These are phyloP conservation scores for Endomychus coccineus DNA, from an alignment of 2,888 invertebrate species.

Conservation along the genomic window DNA sequence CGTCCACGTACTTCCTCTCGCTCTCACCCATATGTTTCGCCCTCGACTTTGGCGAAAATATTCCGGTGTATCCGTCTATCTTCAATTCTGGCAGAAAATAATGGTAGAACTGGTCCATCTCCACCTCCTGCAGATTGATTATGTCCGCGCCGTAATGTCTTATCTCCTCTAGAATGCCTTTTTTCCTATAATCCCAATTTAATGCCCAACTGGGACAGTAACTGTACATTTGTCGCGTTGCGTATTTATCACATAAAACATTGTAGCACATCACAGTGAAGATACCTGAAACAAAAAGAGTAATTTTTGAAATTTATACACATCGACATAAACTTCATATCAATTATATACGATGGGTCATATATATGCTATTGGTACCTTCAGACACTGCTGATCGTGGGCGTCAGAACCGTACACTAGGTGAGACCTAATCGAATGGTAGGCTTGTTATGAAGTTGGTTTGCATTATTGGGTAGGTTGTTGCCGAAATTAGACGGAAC, in stretches of 20 bases:
- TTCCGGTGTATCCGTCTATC: conserved; percentile 85
- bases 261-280: conserved; percentile 99
- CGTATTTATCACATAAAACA: conserved; percentile 98
- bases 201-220: conserved; percentile 99
- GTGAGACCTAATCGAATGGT: too few species aligned
- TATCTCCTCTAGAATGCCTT: conserved; percentile 94
- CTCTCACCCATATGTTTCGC: conserved; percentile 97
- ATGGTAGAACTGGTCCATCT: conserved; percentile 97
- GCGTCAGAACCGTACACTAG: too few species aligned
- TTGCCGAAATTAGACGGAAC: too few species aligned
- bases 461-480: too few species aligned
- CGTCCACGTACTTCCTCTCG: conserved; percentile 96
- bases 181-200: conserved; percentile 97
- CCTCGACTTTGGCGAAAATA: conserved; percentile 95
- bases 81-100: conserved; percentile 94
- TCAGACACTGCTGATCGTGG: too few species aligned
- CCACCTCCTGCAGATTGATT: conserved; percentile 94
- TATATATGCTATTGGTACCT: too few species aligned
- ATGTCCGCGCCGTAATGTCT: conserved; percentile 94
- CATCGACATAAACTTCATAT: too few species aligned
- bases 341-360: too few species aligned
- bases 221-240: conserved; percentile 96
- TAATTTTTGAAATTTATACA: too few species aligned
- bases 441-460: too few species aligned
- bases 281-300: conserved; percentile 58